Conservation (phyloP, 1,140 invertebrate species). For the Semibalanus balanoides region DNA sequence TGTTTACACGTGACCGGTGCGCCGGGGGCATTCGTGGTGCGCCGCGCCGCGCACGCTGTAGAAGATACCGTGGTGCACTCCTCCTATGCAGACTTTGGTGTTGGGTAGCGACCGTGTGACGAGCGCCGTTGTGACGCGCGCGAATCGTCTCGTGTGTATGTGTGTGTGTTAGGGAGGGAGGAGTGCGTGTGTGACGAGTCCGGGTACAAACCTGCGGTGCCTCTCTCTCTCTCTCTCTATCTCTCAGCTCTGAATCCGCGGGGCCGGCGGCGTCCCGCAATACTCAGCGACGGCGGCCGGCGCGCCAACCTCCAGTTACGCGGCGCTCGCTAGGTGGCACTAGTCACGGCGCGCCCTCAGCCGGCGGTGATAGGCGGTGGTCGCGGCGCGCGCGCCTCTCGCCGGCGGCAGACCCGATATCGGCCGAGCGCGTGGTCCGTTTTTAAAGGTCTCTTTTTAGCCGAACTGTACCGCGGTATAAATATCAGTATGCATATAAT, state of each 20-base stretch:
- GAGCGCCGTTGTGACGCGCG: too few species aligned
- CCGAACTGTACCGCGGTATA: neutral
- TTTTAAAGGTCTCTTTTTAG: neutral
- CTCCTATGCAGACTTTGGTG: neutral
- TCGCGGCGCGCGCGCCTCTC: neutral
- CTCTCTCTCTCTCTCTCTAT: neutral
- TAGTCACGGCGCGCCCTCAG: neutral
- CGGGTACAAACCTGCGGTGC: neutral
- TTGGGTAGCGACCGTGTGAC: neutral
- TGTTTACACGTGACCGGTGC: neutral
- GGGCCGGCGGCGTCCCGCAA: neutral
- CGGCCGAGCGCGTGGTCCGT: neutral
- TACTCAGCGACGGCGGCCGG: neutral
- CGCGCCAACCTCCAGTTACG: neutral
- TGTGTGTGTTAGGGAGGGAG: too few species aligned
- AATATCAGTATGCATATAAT: constrained; percentile 3
- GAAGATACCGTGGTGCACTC: neutral
- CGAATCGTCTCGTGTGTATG: neutral
- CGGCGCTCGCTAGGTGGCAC: neutral
- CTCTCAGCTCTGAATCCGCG: too few species aligned
- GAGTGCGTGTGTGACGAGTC: neutral
- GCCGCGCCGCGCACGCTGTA: neutral
- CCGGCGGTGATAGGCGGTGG: too few species aligned
- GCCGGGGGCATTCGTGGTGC: neutral
- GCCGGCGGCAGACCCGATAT: neutral